Evolutionary conservation across 92 coral and sea anemone species (phyloP), one percentile per base, ranked within the genome.

Genomic region (Umimayanthus kanabou): DNA sequence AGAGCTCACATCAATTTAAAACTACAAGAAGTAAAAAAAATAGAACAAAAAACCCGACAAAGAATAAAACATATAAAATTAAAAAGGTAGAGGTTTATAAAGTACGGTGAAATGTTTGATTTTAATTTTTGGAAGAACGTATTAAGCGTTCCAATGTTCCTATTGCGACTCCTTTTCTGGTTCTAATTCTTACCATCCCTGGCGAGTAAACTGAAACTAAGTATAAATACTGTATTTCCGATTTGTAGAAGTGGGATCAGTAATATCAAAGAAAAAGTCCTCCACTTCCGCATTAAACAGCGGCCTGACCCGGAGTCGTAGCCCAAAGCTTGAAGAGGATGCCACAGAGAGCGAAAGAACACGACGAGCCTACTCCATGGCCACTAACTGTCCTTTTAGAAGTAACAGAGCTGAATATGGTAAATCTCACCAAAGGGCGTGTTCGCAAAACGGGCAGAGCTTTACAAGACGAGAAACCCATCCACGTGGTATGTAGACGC

Each of bases 341-440:
- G 14, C 65, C 55, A 66, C 45, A 82, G 33, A 66, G 15, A 23
- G 39, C 26, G 40, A 16, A 39, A 43, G 28, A 45, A 67, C 30
- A 65, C 72, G 39, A 70, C 72, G 70, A 2, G 74, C 73, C 4
- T 80, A 26, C 69, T 80, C 85, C 4, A 72, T 39, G 25, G 85
- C 74, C n/a, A 22, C 85, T 15, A 18, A 74, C 22, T 23, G 2
- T 18, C 42, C 53, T 37, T 23, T 39, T 16, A 16, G 79, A 2
- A 39, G 20, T 0, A 30, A 43, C 6, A 74, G 11, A 39, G 4
- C 9, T 18, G 9, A 18, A 1, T 13, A 0, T 39, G 50, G 7
- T 5, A 33, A 13, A 39, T 13, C 4, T 15, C n/a, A 6, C 20
- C 78, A 0, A 20, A 18, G 67, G 67, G 3, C 25, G 25, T 16